Conservation (phyloP, 2,888 invertebrate species). For the Coleophora flavipennella region DNA sequence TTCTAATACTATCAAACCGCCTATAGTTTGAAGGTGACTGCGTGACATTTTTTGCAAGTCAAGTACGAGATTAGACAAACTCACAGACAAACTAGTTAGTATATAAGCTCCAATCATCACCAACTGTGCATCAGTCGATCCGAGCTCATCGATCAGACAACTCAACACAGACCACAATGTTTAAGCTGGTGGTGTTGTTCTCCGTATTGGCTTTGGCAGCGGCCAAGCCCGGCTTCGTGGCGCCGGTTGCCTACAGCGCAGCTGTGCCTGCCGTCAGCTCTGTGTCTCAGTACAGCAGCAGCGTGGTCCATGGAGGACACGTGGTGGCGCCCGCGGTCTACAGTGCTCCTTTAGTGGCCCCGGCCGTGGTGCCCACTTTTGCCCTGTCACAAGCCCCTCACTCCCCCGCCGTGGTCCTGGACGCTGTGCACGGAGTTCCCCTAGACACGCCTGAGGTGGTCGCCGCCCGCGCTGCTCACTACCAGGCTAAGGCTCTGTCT, state of each 20-base stretch:
- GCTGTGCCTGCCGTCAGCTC: slow-evolving; percentile 30
- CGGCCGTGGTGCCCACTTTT: slow-evolving; percentile 15
- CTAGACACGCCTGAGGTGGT: slow-evolving; percentile 65
- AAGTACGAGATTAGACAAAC: slow-evolving; percentile 10
- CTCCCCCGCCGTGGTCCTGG: slow-evolving; percentile 57
- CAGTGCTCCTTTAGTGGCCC: slow-evolving; percentile 20
- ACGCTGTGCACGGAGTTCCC: slow-evolving; percentile 57
- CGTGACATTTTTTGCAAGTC: slow-evolving; percentile 42
- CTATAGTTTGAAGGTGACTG: slow-evolving; percentile 46
- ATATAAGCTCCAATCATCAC: slow-evolving; percentile 46
- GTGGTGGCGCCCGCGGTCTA: slow-evolving; percentile 29
- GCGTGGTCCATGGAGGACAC: slow-evolving; percentile 37
- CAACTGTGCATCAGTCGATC: slow-evolving; percentile 52
- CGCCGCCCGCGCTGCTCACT: slow-evolving; percentile 59
- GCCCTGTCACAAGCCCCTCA: slow-evolving; percentile 43
- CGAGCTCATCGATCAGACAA: slow-evolving; percentile 37
- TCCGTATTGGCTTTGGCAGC: slow-evolving; percentile 72
- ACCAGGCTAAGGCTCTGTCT: slow-evolving; percentile 56
- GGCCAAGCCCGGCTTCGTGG: slow-evolving; percentile 57
- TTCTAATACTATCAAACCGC: too few relatives aligned
- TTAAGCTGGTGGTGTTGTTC: slow-evolving; percentile 74
- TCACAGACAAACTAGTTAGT: slow-evolving; percentile 15
- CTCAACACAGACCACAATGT: slow-evolving; percentile 66
- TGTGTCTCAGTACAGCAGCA: slow-evolving; percentile 32
- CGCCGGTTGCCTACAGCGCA: slow-evolving; percentile 38